Evolutionary conservation across 2,888 invertebrate genomes (phyloP).

Genomic region (Aromia moschata): DNA sequence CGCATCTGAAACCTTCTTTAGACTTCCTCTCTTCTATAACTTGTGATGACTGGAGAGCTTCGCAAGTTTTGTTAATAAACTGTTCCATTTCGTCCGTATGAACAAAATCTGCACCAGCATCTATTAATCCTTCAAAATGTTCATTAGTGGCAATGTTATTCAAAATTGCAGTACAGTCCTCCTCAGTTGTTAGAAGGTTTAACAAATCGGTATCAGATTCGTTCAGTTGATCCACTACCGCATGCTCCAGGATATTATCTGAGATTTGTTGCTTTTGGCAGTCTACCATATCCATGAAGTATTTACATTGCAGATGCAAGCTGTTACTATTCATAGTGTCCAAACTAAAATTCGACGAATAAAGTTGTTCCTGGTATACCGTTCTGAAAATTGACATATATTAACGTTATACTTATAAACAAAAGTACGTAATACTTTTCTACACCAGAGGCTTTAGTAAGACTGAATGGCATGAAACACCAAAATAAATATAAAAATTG

Average conservation of each 20-base stretch:
- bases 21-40: constrained; percentile 18
- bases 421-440: no score
- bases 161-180: constrained; percentile 57
- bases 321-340: constrained; percentile 38
- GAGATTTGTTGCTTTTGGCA: constrained; percentile 44
- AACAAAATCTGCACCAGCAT: constrained; percentile 46
- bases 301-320: constrained; percentile 43
- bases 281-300: constrained; percentile 50
- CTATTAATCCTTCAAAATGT: constrained; percentile 56
- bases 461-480: no score
- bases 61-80: constrained; percentile 36
- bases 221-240: constrained; percentile 55
- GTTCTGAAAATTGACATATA: constrained; percentile 45
- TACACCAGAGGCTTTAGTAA: no score
- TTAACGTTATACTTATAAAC: not conserved
- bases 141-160: constrained; percentile 59
- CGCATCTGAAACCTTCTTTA: constrained; percentile 50
- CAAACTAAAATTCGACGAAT: constrained; percentile 46
- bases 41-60: not conserved
- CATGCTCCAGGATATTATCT: constrained; percentile 49
- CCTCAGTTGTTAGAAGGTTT: constrained; percentile 57
- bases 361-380: constrained; percentile 47
- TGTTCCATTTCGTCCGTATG: constrained; percentile 39
- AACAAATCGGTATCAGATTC: constrained; percentile 57
- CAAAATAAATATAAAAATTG: no score